phyloP scores from a whole-genome alignment of 1,140 invertebrate species.

The Microplitis mediator region DNA sequence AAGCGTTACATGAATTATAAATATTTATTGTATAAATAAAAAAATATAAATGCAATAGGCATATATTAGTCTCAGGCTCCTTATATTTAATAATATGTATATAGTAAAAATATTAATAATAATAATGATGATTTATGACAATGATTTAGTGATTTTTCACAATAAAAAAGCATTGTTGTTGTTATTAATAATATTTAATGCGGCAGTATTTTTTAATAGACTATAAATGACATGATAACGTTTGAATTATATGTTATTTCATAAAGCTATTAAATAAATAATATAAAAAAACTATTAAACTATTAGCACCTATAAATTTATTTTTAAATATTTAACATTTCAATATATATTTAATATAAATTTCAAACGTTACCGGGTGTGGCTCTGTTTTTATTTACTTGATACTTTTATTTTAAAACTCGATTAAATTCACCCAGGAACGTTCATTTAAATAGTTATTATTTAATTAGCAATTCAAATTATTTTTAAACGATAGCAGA shows the following conservation, averaged over 20 bases:
- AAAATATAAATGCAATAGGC: too few relatives aligned
- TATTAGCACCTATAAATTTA: too few relatives aligned
- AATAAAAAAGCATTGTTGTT: background rate
- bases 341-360: too few relatives aligned
- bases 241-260: slow-evolving; percentile 13
- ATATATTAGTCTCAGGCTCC: slow-evolving; percentile 28
- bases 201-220: background rate
- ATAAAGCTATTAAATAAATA: background rate
- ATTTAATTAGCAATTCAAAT: background rate
- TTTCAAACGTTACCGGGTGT: slow-evolving; percentile 13
- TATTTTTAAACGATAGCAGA: background rate
- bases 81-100: slow-evolving; percentile 2
- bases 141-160: too few relatives aligned
- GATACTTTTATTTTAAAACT: background rate
- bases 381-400: slow-evolving; percentile 7
- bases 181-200: background rate
- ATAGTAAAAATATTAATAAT: background rate
- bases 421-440: slow-evolving; percentile 11
- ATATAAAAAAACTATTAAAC: too few relatives aligned
- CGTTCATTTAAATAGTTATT: slow-evolving; percentile 1
- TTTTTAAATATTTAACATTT: too few relatives aligned
- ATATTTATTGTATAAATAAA: too few relatives aligned
- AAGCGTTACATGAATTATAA: too few relatives aligned
- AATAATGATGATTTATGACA: too few relatives aligned
- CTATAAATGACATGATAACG: slow-evolving; percentile 24